Evolutionary conservation across 2,113 vertebrate genomes (phyloP).

Genomic region (Melanostigma gelatinosum): DNA sequence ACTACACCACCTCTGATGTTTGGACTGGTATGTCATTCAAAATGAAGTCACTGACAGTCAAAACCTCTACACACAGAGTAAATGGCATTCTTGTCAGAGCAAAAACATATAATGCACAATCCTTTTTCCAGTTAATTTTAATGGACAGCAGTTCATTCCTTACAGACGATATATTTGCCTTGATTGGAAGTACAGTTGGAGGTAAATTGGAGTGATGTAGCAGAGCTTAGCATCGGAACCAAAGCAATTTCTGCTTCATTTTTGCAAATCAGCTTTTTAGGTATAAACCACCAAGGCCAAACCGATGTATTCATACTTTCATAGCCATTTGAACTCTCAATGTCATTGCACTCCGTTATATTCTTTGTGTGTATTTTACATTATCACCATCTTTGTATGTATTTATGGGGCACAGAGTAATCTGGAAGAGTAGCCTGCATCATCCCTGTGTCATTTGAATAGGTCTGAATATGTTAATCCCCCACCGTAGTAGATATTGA

Average conservation of each 20-base stretch:
- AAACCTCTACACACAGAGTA: neutral
- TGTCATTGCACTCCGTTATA: slow-evolving; percentile 62
- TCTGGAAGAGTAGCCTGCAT: slow-evolving; percentile 69
- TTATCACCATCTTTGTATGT: slow-evolving; percentile 68
- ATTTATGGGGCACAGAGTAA: slow-evolving; percentile 73
- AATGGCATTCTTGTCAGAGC: neutral
- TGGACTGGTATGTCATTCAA: neutral
- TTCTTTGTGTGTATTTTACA: slow-evolving; percentile 57
- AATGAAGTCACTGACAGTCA: neutral
- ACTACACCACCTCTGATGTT: neutral
- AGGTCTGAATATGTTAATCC: slow-evolving; percentile 79
- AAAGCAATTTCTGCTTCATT: slow-evolving; percentile 26
- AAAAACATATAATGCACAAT: neutral
- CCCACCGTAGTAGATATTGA: slow-evolving; percentile 68
- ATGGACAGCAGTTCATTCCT: neutral
- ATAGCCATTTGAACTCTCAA: slow-evolving; percentile 63
- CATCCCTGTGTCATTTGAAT: slow-evolving; percentile 71
- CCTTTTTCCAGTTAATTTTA: neutral
- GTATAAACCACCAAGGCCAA: slow-evolving; percentile 34
- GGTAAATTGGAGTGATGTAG: slow-evolving; percentile 14
- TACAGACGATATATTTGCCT: neutral
- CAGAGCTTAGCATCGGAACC: slow-evolving; percentile 16
- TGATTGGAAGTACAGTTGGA: slow-evolving; percentile 6
- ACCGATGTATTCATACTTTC: slow-evolving; percentile 39
- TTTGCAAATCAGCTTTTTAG: slow-evolving; percentile 31